Base-by-base conservation (phyloP, 1,140 invertebrate species). In the Holotrichia oblita region DNA sequence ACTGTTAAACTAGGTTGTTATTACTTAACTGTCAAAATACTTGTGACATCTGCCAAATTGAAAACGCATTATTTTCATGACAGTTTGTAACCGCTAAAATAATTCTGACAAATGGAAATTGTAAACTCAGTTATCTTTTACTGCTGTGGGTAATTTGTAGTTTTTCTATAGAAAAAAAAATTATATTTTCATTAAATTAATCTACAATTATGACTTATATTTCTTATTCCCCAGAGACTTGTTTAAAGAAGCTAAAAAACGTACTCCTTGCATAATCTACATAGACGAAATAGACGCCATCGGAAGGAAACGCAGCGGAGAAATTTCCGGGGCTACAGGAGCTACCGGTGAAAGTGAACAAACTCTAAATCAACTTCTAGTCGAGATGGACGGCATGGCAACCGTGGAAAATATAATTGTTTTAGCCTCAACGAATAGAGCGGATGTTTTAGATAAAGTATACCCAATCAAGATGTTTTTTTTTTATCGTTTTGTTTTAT, bases 251-350 rank as follows among this genome's bases (percentile, higher is more conserved):
- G 98, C 95, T 0, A 92, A 93, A 79, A 95, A 96, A 82, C 88
- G 94, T 78, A 90, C 96, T 0, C 98, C 98, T 0, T 99, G 97
- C 87, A 99, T 99, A 78, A 94, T 99, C 77, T 99, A 99, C 85
- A 98, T 99, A 79, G 98, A 99, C 88, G 98, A 99, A 89, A 98
- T 99, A 85, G 98, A 99, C 88, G 97, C 98, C 0, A 96, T 99
- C 81, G 98, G 98, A 0, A 90, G 94, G 9, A 96, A 96, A 83
- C 88, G 98, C 78, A 91, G 93, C 55, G 90, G 90, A 0, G 89
- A 87, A 12, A 82, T 85, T 0, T 83, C 64, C 64, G 83, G 84
- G 72, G 22, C 79, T 0, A 86, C 87, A 12, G 91, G 91, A 14
- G 90, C 90, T 10, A 89, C 89, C 10, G 94, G 95, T 0, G 98